Conservation (phyloP, 2,888 invertebrate genomes). For the Caenorhabditis parvicauda region DNA sequence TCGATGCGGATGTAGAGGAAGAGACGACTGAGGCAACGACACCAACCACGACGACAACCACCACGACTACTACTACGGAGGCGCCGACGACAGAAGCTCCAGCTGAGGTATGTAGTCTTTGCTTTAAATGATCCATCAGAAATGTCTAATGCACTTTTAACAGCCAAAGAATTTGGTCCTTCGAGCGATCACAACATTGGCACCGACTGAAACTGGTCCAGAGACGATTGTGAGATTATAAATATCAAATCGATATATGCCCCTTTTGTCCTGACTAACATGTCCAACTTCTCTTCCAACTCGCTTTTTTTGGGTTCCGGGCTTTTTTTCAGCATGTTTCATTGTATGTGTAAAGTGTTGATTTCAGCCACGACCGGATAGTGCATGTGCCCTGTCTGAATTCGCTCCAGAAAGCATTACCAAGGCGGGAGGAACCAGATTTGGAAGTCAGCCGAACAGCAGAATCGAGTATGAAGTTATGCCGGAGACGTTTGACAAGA, state of each 20-base stretch:
- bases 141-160: too few relatives aligned
- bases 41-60: slow-evolving; percentile 6
- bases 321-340: too few relatives aligned
- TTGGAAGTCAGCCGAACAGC: slow-evolving; percentile 63
- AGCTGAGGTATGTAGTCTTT: slow-evolving; percentile 8
- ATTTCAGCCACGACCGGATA: slow-evolving; percentile 35
- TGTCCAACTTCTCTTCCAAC: too few relatives aligned
- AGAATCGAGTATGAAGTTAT: slow-evolving; percentile 62
- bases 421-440: slow-evolving; percentile 62
- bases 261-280: too few relatives aligned
- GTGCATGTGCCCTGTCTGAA: slow-evolving; percentile 49
- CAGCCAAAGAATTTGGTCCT: too few relatives aligned
- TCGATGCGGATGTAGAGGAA: slow-evolving; percentile 9
- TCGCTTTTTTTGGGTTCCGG: too few relatives aligned
- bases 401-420: slow-evolving; percentile 38
- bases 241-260: too few relatives aligned
- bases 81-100: slow-evolving; percentile 4
- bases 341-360: too few relatives aligned
- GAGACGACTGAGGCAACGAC: neutral
- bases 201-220: too few relatives aligned
- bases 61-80: neutral
- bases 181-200: too few relatives aligned
- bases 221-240: too few relatives aligned
- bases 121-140: too few relatives aligned
- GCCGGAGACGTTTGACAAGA: slow-evolving; percentile 53